Evolutionary conservation across 2,888 invertebrate genomes (phyloP), one percentile per base, ranked within the genome.

Genomic region (Ophion slaviceki): DNA sequence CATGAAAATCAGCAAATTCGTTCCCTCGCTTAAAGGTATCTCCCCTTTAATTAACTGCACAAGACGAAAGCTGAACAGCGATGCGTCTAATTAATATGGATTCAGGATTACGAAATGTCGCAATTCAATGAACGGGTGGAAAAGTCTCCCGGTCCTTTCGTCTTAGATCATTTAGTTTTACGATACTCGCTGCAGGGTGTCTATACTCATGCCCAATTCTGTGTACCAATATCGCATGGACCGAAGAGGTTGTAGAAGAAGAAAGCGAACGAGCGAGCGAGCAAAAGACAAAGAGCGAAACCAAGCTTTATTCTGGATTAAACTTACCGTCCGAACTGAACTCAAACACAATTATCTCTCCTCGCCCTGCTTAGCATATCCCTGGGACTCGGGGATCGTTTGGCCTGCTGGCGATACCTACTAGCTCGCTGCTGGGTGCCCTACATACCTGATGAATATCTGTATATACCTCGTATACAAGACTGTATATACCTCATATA

Each of bases 281-380:
- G 72, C 7, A 17, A 11, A 28, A 72, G 24, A 74, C 72, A 36
- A 66, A 47, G 53, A 68, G 64, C 20, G 6, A 32, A 36, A 10
- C 59, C 57, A 45, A 80, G 80, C 82, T 80, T 84, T 80, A 61
- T 82, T 84, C 71, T 64, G 80, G 84, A 86, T 86, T 86, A 84
- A 87, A 62, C 75, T 81, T 74, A 81, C 77, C 76, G 62, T 75
- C 82, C 67, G 72, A 84, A 84, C 80, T 84, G 78, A 86, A 87
- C 84, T 86, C 66, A 80, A 84, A 86, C 82, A 75, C 84, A 87
- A 87, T 87, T 86, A 86, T 84, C 84, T 78, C 82, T 80, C 74
- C 62, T 67, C 77, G 59, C 47, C 71, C 80, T 87, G 84, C 86
- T 87, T 86, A 80, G 80, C 84, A 84, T 86, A 86, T 81, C 84